phyloP scores from a whole-genome alignment of 2,797 vertebrate genomes.

The Aulostomus chinensis region DNA sequence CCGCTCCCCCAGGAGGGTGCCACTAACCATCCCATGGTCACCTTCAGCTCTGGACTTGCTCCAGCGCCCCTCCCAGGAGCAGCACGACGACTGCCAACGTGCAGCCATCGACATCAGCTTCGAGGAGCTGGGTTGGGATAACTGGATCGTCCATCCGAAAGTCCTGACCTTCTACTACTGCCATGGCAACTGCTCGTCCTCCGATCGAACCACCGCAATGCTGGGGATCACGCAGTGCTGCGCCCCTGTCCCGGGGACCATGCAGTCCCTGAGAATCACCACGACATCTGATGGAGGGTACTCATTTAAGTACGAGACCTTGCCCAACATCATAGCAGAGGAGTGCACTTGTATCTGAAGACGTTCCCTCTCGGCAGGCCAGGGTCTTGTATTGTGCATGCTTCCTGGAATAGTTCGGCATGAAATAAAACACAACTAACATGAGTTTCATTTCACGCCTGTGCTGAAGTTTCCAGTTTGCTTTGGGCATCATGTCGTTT shows the following conservation, averaged over 20 bases:
- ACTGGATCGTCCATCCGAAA: conserved; percentile 91
- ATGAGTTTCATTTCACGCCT: no score
- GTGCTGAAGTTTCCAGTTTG: no score
- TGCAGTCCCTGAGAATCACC: conserved; percentile 87
- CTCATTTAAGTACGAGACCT: conserved; percentile 89
- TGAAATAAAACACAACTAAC: no score
- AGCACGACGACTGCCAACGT: conserved; percentile 81
- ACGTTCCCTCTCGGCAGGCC: no score
- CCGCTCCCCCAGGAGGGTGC: conserved; percentile 71
- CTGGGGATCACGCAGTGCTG: conserved; percentile 89
- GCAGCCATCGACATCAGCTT: conserved; percentile 89
- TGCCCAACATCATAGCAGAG: conserved; percentile 91
- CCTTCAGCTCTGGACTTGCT: conserved; percentile 80
- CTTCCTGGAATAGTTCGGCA: no score
- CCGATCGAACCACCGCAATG: conserved; percentile 62
- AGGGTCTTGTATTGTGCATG: background rate
- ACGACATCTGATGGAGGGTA: conserved; percentile 91
- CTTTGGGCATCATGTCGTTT: no score
- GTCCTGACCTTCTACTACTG: conserved; percentile 91
- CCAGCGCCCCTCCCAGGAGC: conserved; percentile 80
- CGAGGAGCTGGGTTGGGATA: conserved; percentile 92
- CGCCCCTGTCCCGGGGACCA: conserved; percentile 85
- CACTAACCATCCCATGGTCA: conserved; percentile 82
- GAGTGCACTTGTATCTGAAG: conserved; percentile 87
- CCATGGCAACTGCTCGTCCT: conserved; percentile 85